phyloP scores from a whole-genome alignment of 2,797 vertebrate genomes.

The Lepilemur ruficaudatus region DNA sequence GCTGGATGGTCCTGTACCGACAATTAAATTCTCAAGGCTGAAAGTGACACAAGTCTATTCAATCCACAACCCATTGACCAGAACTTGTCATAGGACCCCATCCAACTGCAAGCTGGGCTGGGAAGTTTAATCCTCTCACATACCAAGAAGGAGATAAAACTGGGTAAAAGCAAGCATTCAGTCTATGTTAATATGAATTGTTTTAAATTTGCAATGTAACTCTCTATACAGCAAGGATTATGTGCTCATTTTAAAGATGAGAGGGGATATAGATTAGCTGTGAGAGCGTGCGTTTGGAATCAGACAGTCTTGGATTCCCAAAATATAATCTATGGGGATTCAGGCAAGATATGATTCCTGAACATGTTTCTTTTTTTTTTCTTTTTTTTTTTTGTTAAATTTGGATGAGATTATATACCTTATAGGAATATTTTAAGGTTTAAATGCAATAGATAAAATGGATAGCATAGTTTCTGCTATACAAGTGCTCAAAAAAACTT shows the following conservation, averaged over 20 bases:
- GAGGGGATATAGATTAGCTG: neutral
- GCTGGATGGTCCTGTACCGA: neutral
- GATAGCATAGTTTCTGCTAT: neutral
- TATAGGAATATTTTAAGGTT: neutral
- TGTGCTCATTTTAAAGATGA: neutral
- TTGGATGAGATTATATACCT: neutral
- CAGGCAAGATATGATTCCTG: neutral
- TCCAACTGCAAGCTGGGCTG: neutral
- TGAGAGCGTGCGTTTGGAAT: neutral
- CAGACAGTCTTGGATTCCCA: neutral
- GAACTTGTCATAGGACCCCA: neutral
- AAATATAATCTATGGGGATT: neutral
- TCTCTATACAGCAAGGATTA: neutral
- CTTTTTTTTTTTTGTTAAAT: neutral
- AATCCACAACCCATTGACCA: neutral
- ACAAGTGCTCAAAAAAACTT: neutral
- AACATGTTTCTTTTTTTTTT: neutral
- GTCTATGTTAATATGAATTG: neutral
- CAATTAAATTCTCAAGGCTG: neutral
- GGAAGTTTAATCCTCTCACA: neutral
- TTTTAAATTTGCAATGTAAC: neutral
- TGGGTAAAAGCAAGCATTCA: neutral
- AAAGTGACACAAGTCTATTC: neutral
- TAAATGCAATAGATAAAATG: neutral
- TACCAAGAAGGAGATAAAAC: neutral